Conservation (phyloP, 2,888 invertebrate genomes). For the Cheilosia vernalis region DNA sequence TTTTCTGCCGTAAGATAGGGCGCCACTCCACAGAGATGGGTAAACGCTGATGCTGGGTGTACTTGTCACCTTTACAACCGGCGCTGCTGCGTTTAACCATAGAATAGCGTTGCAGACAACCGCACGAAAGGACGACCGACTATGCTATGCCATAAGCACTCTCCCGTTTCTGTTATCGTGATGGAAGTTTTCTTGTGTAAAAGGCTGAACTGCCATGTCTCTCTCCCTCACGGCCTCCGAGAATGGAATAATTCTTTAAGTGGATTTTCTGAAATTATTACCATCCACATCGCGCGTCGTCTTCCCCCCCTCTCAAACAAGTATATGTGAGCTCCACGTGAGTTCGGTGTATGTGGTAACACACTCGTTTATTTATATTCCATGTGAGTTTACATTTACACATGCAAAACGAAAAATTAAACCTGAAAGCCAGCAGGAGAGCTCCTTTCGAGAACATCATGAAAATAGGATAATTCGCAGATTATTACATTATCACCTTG, state of each 20-base stretch:
- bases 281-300: conserved; percentile 11
- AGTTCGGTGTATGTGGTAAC: conserved; percentile 47
- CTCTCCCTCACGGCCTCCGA: conserved; percentile 31
- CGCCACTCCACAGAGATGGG: conserved; percentile 18
- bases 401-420: conserved; percentile 16
- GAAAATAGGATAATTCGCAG: conserved; percentile 75
- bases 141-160: not conserved
- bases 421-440: conserved; percentile 56
- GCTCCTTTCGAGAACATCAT: conserved; percentile 64
- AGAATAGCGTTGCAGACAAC: conserved; percentile 30
- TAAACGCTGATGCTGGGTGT: conserved; percentile 32
- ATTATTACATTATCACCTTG: conserved; percentile 76
- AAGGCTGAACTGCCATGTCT: conserved; percentile 36
- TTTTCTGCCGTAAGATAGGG: conserved; percentile 3
- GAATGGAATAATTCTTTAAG: conserved; percentile 73
- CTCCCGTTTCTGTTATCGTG: conserved; percentile 32
- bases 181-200: conserved; percentile 25
- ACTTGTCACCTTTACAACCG: conserved; percentile 46
- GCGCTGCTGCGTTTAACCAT: conserved; percentile 19
- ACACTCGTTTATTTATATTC: conserved; percentile 73
- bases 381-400: conserved; percentile 60
- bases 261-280: conserved; percentile 75
- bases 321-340: conserved; percentile 18
- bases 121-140: not conserved
- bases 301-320: not conserved